Evolutionary conservation across 2,797 vertebrate species (phyloP).

Genomic region (Fratercula arctica): DNA sequence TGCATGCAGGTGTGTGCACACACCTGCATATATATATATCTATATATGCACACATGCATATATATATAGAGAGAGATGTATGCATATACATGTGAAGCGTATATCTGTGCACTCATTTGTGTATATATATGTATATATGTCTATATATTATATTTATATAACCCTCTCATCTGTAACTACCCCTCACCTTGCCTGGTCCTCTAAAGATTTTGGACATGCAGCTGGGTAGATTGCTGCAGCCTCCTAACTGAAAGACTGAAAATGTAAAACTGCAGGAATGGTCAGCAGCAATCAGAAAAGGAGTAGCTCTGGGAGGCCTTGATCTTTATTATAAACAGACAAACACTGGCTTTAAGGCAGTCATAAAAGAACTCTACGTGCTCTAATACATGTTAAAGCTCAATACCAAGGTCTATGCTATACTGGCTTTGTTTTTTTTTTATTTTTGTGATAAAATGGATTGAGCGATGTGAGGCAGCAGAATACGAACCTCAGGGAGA

Average conservation of each 20-base stretch:
- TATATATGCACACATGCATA: too few relatives aligned
- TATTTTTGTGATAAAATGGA: background rate
- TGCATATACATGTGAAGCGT: background rate
- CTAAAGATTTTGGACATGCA: background rate
- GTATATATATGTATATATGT: accelerated
- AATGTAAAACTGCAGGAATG: background rate
- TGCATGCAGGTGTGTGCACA: too few relatives aligned
- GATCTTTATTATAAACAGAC: background rate
- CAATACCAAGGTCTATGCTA: background rate
- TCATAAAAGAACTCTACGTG: background rate
- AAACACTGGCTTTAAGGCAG: background rate
- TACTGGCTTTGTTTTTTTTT: background rate
- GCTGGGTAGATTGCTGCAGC: background rate
- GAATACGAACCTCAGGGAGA: background rate
- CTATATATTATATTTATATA: too few relatives aligned
- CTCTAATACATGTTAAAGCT: background rate
- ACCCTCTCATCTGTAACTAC: background rate
- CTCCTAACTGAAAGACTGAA: background rate
- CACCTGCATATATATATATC: too few relatives aligned
- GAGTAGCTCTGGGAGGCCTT: background rate
- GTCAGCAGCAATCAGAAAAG: background rate
- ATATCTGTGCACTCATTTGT: background rate
- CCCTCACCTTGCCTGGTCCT: background rate
- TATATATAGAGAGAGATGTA: background rate
- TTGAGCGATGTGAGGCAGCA: background rate